A percentile compares a stretch with the other conserved stretches of the same genome.
phyloP scores from a whole-genome alignment of 2,113 vertebrate species.

The Pipra filicauda region DNA sequence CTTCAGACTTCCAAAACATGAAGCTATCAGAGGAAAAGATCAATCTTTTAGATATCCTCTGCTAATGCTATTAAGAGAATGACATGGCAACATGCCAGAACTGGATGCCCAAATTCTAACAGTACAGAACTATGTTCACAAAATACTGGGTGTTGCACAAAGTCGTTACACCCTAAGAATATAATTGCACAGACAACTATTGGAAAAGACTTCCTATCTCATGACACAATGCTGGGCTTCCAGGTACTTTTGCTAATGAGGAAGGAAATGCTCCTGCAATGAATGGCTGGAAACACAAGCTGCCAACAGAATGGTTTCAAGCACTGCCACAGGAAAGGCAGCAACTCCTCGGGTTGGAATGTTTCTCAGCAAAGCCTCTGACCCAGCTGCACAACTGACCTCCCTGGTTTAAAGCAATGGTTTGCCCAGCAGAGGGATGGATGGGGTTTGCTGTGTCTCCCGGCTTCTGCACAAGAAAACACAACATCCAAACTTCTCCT shows the following conservation, averaged over 20 bases:
- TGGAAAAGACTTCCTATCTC: constrained; percentile 56
- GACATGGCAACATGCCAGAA: not conserved
- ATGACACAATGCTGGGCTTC: constrained; percentile 45
- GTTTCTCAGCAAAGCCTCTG: not conserved
- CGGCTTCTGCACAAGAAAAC: not conserved
- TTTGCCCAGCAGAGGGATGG: not conserved
- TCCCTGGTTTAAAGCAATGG: not conserved
- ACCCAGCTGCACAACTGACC: not conserved
- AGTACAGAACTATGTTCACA: not conserved
- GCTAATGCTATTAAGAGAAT: not conserved
- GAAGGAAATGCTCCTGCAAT: constrained; percentile 10
- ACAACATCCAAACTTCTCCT: not conserved
- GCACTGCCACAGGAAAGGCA: constrained; percentile 29
- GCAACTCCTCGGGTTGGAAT: not conserved
- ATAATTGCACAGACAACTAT: not conserved
- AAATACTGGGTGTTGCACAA: not conserved
- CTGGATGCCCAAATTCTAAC: not conserved
- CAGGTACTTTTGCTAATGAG: constrained; percentile 22
- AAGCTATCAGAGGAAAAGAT: constrained; percentile 32
- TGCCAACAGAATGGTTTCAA: constrained; percentile 36
- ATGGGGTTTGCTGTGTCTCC: not conserved
- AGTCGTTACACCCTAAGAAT: not conserved
- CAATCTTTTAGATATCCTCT: constrained; percentile 30
- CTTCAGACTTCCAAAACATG: not conserved
- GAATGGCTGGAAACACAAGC: constrained; percentile 51